Evolutionary conservation across 2,113 vertebrate species (phyloP).

Genomic region (Catharus fuscescens): DNA sequence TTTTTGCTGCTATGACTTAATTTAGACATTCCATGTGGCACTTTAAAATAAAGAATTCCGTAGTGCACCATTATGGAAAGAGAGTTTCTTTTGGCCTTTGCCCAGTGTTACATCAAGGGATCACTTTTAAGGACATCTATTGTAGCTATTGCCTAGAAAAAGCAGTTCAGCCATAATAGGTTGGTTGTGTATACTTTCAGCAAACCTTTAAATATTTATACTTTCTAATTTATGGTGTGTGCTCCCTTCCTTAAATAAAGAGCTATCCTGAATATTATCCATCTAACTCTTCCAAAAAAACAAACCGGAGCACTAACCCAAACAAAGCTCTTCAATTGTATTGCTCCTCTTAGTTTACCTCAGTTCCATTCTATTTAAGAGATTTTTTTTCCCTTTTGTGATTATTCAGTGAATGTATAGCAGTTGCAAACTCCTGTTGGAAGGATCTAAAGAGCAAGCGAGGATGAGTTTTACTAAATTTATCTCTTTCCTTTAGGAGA

Average conservation of each 20-base stretch:
- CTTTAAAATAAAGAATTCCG: background rate
- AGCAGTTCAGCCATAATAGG: background rate
- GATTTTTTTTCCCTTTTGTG: background rate
- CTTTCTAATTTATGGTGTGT: conserved; percentile 18
- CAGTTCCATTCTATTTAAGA: background rate
- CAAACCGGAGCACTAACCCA: background rate
- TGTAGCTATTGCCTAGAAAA: background rate
- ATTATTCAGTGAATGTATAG: background rate
- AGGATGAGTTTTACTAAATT: background rate
- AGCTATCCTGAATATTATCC: background rate
- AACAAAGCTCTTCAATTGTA: background rate
- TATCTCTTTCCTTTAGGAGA: background rate
- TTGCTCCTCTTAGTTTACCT: background rate
- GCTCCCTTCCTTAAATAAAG: conserved; percentile 28
- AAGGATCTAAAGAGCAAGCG: background rate
- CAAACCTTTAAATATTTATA: conserved; percentile 39
- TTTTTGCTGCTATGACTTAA: background rate
- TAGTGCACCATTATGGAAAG: background rate
- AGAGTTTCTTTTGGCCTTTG: background rate
- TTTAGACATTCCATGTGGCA: background rate
- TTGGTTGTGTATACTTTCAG: conserved; percentile 2
- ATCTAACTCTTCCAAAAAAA: background rate
- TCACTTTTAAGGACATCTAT: background rate
- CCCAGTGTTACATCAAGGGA: background rate
- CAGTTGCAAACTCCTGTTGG: background rate